Conservation (phyloP, 2,888 invertebrate genomes). For the Helobdella robusta region DNA sequence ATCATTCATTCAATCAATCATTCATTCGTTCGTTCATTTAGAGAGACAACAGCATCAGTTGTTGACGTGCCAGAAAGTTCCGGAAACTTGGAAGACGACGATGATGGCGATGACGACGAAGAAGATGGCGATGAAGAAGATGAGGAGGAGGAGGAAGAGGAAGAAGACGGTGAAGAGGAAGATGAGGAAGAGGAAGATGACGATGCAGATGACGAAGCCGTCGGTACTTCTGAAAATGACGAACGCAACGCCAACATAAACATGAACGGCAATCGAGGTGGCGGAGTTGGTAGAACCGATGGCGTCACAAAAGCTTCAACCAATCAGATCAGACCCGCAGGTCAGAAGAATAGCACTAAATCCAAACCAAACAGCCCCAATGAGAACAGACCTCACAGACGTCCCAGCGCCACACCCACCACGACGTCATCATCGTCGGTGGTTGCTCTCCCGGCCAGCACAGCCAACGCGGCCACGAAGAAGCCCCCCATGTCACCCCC, state of each 20-base stretch:
- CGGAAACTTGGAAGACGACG: not conserved
- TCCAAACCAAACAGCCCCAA: not conserved
- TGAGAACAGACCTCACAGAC: not conserved
- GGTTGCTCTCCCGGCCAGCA: not conserved
- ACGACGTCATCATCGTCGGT: not conserved
- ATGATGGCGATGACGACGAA: not conserved
- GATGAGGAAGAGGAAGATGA: conserved; percentile 11
- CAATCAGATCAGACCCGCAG: not conserved
- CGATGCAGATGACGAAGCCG: not conserved
- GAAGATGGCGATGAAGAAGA: not conserved
- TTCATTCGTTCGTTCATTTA: not conserved
- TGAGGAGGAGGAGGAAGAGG: not conserved
- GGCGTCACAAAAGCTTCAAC: not conserved
- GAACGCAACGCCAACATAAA: conserved; percentile 7
- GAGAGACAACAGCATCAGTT: not conserved
- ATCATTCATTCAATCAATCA: too few species aligned
- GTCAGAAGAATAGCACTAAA: not conserved
- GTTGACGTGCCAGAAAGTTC: not conserved
- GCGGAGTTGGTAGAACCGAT: not conserved
- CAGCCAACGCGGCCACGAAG: not conserved
- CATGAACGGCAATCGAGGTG: not conserved
- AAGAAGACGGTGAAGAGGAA: conserved; percentile 1
- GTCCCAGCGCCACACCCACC: not conserved
- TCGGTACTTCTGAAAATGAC: not conserved
- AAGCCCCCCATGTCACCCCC: conserved; percentile 6